Evolutionary conservation across 2,113 vertebrate species (phyloP).

Genomic region (Rhinoderma darwinii): DNA sequence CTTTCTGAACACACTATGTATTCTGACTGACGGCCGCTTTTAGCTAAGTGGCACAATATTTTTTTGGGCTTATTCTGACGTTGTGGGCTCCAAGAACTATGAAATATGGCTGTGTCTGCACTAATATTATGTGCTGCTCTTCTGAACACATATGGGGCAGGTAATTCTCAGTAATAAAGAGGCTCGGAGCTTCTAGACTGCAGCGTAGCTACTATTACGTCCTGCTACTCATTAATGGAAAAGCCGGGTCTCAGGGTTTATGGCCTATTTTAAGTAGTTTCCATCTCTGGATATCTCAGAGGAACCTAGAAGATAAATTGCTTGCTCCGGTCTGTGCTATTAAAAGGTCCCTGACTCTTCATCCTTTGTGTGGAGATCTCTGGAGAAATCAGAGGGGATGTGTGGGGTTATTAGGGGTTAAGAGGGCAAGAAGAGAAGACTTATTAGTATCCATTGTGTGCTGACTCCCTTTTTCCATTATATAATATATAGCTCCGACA

Average conservation of each 20-base stretch:
- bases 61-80: background rate
- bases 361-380: slow-evolving; percentile 35
- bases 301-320: slow-evolving; percentile 43
- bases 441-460: background rate
- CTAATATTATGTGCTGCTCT: background rate
- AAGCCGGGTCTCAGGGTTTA: slow-evolving; percentile 15
- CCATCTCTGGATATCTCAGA: slow-evolving; percentile 27
- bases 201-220: background rate
- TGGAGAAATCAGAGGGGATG: slow-evolving; percentile 21
- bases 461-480: background rate
- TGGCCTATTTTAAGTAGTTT: slow-evolving; percentile 15
- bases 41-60: no score
- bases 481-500: background rate
- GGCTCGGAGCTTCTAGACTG: background rate
- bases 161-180: background rate
- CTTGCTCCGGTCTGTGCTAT: slow-evolving; percentile 23
- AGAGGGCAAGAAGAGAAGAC: background rate
- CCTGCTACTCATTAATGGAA: background rate
- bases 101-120: background rate
- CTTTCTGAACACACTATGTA: no score
- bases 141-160: background rate
- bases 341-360: background rate
- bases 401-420: slow-evolving; percentile 1
- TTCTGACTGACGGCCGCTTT: no score
- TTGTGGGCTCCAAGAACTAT: background rate